Percentiles rank a stretch among this genome's conserved stretches.
Conservation (phyloP, 2,888 invertebrate genomes). For the Spicauda simplicius region DNA sequence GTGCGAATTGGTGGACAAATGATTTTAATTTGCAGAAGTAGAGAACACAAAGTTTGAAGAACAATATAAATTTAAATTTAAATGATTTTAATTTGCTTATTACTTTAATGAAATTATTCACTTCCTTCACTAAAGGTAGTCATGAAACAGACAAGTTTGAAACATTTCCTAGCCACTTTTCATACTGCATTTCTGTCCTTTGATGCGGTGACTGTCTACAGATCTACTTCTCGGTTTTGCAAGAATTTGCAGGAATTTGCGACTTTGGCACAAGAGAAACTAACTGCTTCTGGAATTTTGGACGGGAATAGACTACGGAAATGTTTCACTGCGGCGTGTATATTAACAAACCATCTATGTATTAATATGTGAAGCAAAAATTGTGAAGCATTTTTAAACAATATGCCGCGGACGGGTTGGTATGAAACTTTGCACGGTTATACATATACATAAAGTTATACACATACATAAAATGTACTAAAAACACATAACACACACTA, state of each 20-base stretch:
- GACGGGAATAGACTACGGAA: not conserved
- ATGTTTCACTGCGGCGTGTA: not conserved
- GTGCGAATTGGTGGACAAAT: no score
- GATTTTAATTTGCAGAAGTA: no score
- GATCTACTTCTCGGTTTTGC: not conserved
- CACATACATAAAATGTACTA: no score
- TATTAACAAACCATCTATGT: not conserved
- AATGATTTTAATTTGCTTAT: not conserved
- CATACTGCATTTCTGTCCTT: not conserved
- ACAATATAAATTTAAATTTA: no score
- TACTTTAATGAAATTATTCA: not conserved
- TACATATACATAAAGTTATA: no score
- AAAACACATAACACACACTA: no score
- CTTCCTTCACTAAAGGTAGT: not conserved
- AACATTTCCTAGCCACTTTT: not conserved
- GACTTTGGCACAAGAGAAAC: not conserved
- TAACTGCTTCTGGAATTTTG: not conserved
- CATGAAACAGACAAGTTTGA: not conserved
- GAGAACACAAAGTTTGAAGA: no score
- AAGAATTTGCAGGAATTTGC: not conserved
- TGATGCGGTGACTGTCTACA: not conserved
- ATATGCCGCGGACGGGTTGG: no score
- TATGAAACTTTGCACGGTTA: no score
- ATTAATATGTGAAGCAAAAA: no score
- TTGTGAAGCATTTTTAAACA: no score